Percentiles rank a stretch among this genome's conserved stretches.
phyloP scores from a whole-genome alignment of 1,140 invertebrate species.

The Formica exsecta region DNA sequence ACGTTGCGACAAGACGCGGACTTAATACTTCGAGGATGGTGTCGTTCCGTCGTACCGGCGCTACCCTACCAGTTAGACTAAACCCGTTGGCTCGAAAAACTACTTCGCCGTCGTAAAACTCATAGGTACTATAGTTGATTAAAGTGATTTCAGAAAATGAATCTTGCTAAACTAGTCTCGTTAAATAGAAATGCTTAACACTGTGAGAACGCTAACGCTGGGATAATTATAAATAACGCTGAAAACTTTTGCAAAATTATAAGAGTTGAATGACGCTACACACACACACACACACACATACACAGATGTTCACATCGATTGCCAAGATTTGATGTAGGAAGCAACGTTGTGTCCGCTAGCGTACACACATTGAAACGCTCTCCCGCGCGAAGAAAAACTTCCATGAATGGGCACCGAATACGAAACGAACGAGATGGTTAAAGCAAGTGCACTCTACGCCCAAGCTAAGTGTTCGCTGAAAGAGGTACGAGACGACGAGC shows the following conservation, averaged over 20 bases:
- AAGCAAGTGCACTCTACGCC: constrained; percentile 54
- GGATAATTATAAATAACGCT: no score
- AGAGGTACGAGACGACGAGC: constrained; percentile 37
- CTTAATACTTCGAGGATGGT: constrained; percentile 64
- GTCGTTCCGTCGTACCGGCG: constrained; percentile 42
- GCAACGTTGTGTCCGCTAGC: background rate
- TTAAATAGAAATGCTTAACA: background rate
- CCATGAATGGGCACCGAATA: constrained; percentile 48
- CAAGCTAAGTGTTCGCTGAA: constrained; percentile 54
- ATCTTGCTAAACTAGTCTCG: background rate
- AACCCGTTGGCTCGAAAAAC: constrained; percentile 52
- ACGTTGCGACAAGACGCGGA: constrained; percentile 59
- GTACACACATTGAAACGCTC: background rate
- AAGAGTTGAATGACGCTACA: background rate
- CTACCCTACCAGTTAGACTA: constrained; percentile 30
- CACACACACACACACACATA: no score
- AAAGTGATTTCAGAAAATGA: constrained; percentile 21
- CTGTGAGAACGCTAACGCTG: no score
- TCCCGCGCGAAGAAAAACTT: constrained; percentile 38
- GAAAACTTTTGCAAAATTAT: no score
- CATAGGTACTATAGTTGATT: constrained; percentile 35
- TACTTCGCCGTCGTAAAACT: constrained; percentile 6
- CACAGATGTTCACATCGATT: background rate
- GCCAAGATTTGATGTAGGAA: background rate
- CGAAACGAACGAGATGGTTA: constrained; percentile 59